Evolutionary conservation across 2,113 vertebrate genomes (phyloP), one percentile per base, ranked within the genome.

Genomic region (Elaphurus davidianus): DNA sequence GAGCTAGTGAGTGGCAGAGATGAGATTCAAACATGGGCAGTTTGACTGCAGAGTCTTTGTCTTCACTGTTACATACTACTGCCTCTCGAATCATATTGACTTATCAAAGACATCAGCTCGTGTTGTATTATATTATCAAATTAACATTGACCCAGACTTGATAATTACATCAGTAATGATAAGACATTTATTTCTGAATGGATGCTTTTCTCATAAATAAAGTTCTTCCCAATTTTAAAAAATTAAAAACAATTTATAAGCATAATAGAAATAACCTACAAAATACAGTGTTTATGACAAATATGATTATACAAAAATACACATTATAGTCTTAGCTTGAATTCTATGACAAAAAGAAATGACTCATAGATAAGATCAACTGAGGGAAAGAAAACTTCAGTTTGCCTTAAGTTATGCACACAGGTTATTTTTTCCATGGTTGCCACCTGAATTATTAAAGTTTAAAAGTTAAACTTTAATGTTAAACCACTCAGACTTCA

Each of bases 381-480:
- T 57, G 55, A 88, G 50, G 16, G 33, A 71, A 89, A 88, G 36
- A 47, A 86, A 96, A 71, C 55, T 91, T 93, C 95, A 45, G 6
- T 96, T 93, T 84, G 40, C 90, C 52, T 87, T 85, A 96, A 96
- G 79, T 92, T 93, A 93, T 40, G 57, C 93, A 89, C 64, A 83
- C 59, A 27, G 36, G 50, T 88, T 86, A 33, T 82, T 96, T 98
- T 55, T 83, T 43, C 57, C 81, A 50, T 55, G 60, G 71, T 16
- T 90, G 7, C 21, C n/a, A 45, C 25, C 33, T 57, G 30, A 88
- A 97, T 97, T 88, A 93, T 95, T 95, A 88, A 94, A 81, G 86
- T 91, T 93, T 59, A 83, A 90, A 87, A 95, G 71, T 95, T 96
- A 97, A 93, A 86, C 36, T 62, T 96, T 91, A 96, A 93, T 47